Conservation (phyloP, 1,140 invertebrate species). For the Atta cephalotes region DNA sequence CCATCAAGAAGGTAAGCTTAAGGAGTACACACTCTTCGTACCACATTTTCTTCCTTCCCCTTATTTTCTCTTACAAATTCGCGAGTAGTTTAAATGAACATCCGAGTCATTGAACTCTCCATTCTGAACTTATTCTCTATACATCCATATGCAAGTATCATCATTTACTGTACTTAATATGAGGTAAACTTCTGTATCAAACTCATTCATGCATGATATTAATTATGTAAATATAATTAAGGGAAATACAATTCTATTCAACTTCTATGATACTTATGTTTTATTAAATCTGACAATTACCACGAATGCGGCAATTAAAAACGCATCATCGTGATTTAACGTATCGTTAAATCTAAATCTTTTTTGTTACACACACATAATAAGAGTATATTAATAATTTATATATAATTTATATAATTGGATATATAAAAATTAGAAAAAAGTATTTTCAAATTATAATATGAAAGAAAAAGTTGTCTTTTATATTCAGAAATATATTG, state of each 20-base stretch:
- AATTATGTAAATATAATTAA: conserved; percentile 66
- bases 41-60: conserved; percentile 79
- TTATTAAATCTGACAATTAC: conserved; percentile 36
- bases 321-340: background rate
- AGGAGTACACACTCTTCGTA: conserved; percentile 81
- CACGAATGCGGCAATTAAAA: conserved; percentile 25
- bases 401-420: background rate
- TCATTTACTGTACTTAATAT: conserved; percentile 47
- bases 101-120: conserved; percentile 59
- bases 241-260: conserved; percentile 41
- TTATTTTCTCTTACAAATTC: conserved; percentile 73
- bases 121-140: conserved; percentile 67
- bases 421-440: background rate
- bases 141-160: conserved; percentile 64
- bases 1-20: conserved; percentile 85
- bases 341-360: background rate
- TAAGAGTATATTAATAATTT: conserved; percentile 15
- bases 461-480: background rate
- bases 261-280: conserved; percentile 15
- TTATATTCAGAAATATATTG: background rate
- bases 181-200: conserved; percentile 65
- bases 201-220: conserved; percentile 72
- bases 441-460: conserved; percentile 19
- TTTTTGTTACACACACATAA: background rate
- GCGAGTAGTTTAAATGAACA: conserved; percentile 70